Percentiles rank a stretch among this genome's conserved stretches.
phyloP scores from a whole-genome alignment of 2,113 vertebrate genomes.

The Oryzias curvinotus region DNA sequence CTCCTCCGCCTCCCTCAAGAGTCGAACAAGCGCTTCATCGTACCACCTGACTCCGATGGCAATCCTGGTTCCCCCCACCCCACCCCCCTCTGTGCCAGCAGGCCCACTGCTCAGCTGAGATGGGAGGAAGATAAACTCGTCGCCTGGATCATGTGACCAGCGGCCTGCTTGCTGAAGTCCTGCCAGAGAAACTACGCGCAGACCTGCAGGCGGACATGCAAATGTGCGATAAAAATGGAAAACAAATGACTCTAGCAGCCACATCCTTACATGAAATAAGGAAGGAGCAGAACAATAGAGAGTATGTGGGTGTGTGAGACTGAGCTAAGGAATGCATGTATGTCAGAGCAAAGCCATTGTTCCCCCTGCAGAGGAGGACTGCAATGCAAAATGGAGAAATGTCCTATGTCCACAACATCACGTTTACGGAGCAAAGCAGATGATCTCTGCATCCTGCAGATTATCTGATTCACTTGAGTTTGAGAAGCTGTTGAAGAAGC shows the following conservation, averaged over 20 bases:
- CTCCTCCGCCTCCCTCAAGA: slow-evolving; percentile 39
- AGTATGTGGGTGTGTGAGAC: slow-evolving; percentile 49
- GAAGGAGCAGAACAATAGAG: slow-evolving; percentile 59
- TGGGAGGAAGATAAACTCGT: slow-evolving; percentile 28
- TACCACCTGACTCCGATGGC: slow-evolving; percentile 46
- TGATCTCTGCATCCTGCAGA: background rate
- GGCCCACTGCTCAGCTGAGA: slow-evolving; percentile 26
- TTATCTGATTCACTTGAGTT: background rate
- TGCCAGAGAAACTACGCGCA: slow-evolving; percentile 48
- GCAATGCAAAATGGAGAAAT: slow-evolving; percentile 32
- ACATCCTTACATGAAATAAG: slow-evolving; percentile 22
- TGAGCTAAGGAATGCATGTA: slow-evolving; percentile 48
- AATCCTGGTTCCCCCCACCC: slow-evolving; percentile 1
- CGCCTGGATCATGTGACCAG: slow-evolving; percentile 50
- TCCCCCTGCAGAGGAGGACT: slow-evolving; percentile 19
- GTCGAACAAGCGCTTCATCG: slow-evolving; percentile 41
- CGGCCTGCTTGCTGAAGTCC: slow-evolving; percentile 40
- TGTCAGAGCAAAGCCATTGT: slow-evolving; percentile 46
- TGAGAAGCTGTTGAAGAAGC: background rate
- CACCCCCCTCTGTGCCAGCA: background rate
- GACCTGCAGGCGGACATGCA: slow-evolving; percentile 11
- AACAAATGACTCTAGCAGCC: slow-evolving; percentile 15
- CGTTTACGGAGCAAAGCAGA: slow-evolving; percentile 6
- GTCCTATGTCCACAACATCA: slow-evolving; percentile 19
- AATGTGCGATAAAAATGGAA: slow-evolving; percentile 35